phyloP scores from a whole-genome alignment of 2,113 vertebrate species.

The Pluvialis apricaria region DNA sequence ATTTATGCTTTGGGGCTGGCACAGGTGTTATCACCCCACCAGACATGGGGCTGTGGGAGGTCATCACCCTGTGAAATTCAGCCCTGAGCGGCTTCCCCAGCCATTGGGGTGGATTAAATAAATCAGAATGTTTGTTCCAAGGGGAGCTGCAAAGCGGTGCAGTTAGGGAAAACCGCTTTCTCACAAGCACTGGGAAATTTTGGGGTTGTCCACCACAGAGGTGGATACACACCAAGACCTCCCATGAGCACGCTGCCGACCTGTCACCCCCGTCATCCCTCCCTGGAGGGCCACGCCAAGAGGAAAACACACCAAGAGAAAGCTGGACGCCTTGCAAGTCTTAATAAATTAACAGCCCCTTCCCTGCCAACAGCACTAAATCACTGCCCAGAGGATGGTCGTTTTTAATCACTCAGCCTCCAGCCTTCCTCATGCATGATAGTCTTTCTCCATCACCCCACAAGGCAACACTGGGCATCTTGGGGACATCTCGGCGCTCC shows the following conservation, averaged over 20 bases:
- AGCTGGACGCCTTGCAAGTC: background rate
- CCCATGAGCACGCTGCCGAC: rapidly evolving
- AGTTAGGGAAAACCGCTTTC: background rate
- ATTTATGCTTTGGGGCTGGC: background rate
- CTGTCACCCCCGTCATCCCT: background rate
- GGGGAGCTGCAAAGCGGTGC: background rate
- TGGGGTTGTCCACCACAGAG: background rate
- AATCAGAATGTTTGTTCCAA: background rate
- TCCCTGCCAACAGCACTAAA: background rate
- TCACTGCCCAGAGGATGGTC: background rate
- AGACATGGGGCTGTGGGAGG: background rate
- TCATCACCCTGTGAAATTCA: background rate
- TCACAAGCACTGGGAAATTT: background rate
- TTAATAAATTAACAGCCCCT: background rate
- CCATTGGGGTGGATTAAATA: background rate
- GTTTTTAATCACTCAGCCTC: background rate
- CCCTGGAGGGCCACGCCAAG: background rate
- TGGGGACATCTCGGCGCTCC: background rate
- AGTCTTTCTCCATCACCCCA: background rate
- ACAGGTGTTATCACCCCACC: background rate
- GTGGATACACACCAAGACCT: background rate
- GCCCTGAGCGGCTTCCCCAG: background rate
- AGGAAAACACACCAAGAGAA: background rate
- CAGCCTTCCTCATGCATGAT: background rate
- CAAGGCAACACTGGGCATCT: background rate